Conservation (phyloP, 35 echinoderm and acorn worm genomes). For the Diadema setosum region DNA sequence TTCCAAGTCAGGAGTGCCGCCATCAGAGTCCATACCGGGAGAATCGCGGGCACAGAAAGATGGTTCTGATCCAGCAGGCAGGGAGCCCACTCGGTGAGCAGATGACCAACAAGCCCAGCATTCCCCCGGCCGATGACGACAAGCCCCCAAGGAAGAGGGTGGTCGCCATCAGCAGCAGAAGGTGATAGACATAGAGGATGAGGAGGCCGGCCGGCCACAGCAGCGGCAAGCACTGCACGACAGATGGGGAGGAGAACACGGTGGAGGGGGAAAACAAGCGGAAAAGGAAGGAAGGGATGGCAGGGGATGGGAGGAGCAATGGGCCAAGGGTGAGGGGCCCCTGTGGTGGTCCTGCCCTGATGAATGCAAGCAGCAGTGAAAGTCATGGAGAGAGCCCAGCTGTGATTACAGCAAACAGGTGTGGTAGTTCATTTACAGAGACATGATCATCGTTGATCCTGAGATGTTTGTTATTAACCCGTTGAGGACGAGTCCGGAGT, state of each 20-base stretch:
- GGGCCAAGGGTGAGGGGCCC: background rate
- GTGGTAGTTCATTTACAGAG: too few relatives aligned
- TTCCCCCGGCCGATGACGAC: background rate
- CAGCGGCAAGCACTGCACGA: background rate
- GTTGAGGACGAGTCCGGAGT: too few relatives aligned
- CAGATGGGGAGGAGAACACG: slow-evolving; percentile 39
- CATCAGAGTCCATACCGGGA: too few relatives aligned
- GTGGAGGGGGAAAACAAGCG: background rate
- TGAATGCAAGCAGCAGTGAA: too few relatives aligned
- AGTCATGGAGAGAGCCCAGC: too few relatives aligned
- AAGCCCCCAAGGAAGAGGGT: background rate
- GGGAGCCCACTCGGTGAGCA: background rate
- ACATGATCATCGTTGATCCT: too few relatives aligned
- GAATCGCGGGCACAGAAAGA: too few relatives aligned
- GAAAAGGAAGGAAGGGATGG: background rate
- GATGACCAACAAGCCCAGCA: background rate
- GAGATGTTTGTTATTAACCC: too few relatives aligned
- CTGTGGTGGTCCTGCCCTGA: background rate
- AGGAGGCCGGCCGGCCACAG: background rate
- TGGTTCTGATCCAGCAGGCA: too few relatives aligned
- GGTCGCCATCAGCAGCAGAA: background rate
- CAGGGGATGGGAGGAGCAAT: background rate
- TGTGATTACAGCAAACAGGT: too few relatives aligned
- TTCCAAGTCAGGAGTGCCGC: background rate
- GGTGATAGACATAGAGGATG: background rate